Base-by-base conservation (phyloP, 2,888 invertebrate species). In the Caenorhabditis sp. region DNA sequence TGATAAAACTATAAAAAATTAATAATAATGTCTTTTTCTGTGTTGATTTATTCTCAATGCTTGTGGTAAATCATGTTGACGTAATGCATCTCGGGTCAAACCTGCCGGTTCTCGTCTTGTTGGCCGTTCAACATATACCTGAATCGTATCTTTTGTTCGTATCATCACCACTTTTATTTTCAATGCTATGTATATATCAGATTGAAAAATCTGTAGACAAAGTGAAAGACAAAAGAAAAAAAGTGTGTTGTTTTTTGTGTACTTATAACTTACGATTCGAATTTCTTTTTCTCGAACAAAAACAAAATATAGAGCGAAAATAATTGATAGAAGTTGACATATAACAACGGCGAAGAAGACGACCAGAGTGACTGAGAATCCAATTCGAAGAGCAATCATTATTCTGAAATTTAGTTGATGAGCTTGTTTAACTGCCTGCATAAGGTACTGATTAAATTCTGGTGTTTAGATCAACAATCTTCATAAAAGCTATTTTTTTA, bases 291-390 rank as follows among this genome's bases (percentile, higher is more conserved):
- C 27, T 12, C 68, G 31, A 59, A 63, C 67, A 50, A 80, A 80
- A 0, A 77, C 76, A 49, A 76, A 67, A 67, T 77, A 80, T 27
- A 80, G 23, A 0, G 76, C 53, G 25, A 77, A 67, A 50, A 64
- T 70, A n/a, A 80, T 73, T 0, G 73, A 66, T 1, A 71, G 36
- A 14, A 80, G 20, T 66, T 80, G 82, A 17, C 76, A 79, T 0
- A 86, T 36, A 8, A 86, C 74, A 4, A 87, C 86, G 26, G 80
- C 77, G 10, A 70, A 69, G 62, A 85, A 87, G n/a, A 86, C 78
- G n/a, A 86, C 81, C 17, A 85, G 58, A 1, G 86, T 78, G 20
- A 85, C 82, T 1, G 84, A 80, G 62, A 85, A 85, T 3, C 85
- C 87, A 36, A 87, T 86, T 52, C 77, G 72, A 17, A 87, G 77